Evolutionary conservation across 2,797 vertebrate genomes (phyloP), one percentile per base, ranked within the genome.

Genomic region (Platyrinchus mystaceus): DNA sequence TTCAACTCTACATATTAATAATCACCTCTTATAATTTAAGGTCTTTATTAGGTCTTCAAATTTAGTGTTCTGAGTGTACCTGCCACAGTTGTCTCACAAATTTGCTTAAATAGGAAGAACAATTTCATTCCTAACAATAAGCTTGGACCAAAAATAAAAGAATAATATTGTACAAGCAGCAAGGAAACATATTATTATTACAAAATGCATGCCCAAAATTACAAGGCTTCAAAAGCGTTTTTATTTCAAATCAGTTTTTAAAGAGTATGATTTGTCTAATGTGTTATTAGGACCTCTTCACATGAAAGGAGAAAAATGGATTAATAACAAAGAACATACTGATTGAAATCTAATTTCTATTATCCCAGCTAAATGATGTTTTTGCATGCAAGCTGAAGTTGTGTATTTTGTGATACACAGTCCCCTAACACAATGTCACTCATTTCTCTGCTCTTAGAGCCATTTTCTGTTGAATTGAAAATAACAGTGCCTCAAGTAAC

Each of bases 321-420:
- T 97, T 97, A 97, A 96, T 92, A 96, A 93, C 73, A 93, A 95
- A 95, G 55, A 90, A 10, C 55, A 77, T 37, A 91, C 90, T 96
- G 95, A 97, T 94, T 97, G 94, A 97, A 97, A 95, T 81, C 52
- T 85, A 96, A 96, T 97, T 97, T 97, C 83, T 96, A 76, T 97
- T 95, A 94, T 96, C 86, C 79, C 56, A 93, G 71, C 34, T 94
- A 94, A 97, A 84, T 91, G 7, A 47, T 85, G 55, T 64, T 96
- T 97, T 93, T 87, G 30, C 79, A 49, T 82, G 52, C 21, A 92
- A 92, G 56, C 71, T 77, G 55, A 50, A 92, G 83, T 74, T 71
- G 39, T 37, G 27, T 36, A 60, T 82, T 94, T 92, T 64, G 71
- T 82, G 84, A 69, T 64, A 75, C 23, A 14, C 28, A 47, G 84